Conservation (phyloP, 1,140 invertebrate genomes). For the Papilio polytes region DNA sequence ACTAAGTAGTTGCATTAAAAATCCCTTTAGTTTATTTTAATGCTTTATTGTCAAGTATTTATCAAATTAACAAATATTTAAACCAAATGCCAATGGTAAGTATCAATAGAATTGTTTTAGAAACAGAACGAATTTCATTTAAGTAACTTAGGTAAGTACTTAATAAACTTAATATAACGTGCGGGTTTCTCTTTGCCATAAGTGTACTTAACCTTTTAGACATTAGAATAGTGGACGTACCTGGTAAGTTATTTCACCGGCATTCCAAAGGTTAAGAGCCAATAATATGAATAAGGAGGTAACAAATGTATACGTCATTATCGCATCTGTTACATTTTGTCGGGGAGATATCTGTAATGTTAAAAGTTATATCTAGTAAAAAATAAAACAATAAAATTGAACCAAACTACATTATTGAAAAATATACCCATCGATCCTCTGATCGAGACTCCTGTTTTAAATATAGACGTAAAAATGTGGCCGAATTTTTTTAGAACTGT, state of each 20-base stretch:
- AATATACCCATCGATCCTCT: no score
- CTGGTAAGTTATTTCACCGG: conserved; percentile 76
- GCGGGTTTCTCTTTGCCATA: neutral
- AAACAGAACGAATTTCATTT: neutral
- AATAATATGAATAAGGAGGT: conserved; percentile 68
- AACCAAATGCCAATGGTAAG: neutral
- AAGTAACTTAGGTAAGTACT: neutral
- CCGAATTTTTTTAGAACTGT: neutral
- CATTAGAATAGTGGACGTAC: conserved; percentile 43
- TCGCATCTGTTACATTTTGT: conserved; percentile 70
- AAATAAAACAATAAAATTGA: neutral
- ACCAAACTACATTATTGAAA: no score
- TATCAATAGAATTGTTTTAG: neutral
- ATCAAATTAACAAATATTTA: no score
- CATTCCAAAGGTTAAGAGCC: conserved; percentile 74
- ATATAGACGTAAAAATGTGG: no score
- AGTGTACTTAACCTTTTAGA: neutral
- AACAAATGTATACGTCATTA: conserved; percentile 77
- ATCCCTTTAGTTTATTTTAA: no score
- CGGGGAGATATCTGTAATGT: conserved; percentile 65
- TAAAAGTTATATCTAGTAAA: neutral
- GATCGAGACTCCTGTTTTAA: no score
- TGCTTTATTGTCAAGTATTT: no score
- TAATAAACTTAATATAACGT: neutral
- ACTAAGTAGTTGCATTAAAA: no score